Evolutionary conservation across 2,797 vertebrate genomes (phyloP), one percentile per base, ranked within the genome.

Genomic region (Morus bassanus): DNA sequence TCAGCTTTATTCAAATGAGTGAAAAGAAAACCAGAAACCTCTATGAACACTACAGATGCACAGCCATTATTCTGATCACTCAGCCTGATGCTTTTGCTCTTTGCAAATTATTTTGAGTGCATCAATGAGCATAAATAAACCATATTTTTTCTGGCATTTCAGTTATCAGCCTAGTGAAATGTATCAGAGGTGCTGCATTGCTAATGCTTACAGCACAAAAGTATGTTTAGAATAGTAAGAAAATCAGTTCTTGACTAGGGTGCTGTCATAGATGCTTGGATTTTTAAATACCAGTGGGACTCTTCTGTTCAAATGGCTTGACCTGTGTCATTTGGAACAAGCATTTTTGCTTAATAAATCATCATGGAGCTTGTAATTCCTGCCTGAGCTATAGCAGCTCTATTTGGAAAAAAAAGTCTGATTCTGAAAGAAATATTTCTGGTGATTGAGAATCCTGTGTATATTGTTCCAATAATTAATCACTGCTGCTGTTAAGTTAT

Each of bases 41-140:
- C 57, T 76, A 54, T 3, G 22, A 89, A 22, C 35, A 33, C 41
- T 83, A 50, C 27, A 81, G 41, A 78, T 61, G 33, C 25, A 43
- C 46, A 95, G 35, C 67, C 53, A 70, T 90, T 95, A 90, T 93
- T 96, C 95, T 92, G 67, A 94, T 93, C 57, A 50, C 35, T 95
- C 93, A 93, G 37, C 33, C 68, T 85, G 64, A 79, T 61, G 51
- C 48, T 83, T 96, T 91, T 75, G 13, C 43, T 90, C 25, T 93
- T 92, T 73, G 53, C 15, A 94, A 91, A 91, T 95, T 90, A 96
- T 85, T 93, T 73, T 76, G 77, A 96, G 88, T 76, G 64, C 61
- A 64, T 61, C 69, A 67, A 17, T 79, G 72, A 88, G n/a, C 53
- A 86, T 91, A 93, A 94, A 95, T 64, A 93, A 89, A 46, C 39